Evolutionary conservation across 1,140 invertebrate genomes (phyloP).

Genomic region (Rhopalosiphum padi): DNA sequence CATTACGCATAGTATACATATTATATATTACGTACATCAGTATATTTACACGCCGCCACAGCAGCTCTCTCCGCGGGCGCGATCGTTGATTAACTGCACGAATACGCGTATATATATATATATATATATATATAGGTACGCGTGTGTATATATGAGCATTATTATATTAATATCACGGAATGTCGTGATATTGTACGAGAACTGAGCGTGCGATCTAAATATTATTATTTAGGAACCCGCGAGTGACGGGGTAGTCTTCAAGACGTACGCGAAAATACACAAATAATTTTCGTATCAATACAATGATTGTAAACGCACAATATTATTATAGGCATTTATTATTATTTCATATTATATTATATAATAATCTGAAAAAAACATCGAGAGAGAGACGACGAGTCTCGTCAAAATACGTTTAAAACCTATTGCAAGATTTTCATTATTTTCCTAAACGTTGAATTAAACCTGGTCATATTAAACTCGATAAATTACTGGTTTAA

Average conservation of each 20-base stretch:
- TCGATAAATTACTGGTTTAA: not conserved
- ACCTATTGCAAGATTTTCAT: no score
- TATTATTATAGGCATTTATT: not conserved
- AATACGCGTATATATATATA: not conserved
- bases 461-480: not conserved
- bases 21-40: not conserved
- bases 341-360: not conserved
- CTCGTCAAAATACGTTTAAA: no score
- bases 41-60: not conserved
- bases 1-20: not conserved
- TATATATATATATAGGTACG: not conserved
- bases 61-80: not conserved
- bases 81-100: constrained; percentile 38
- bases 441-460: not conserved
- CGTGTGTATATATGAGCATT: not conserved
- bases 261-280: not conserved
- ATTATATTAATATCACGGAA: not conserved
- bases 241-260: not conserved
- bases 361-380: not conserved
- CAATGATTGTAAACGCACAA: not conserved
- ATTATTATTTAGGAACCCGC: not conserved
- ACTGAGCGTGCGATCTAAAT: not conserved
- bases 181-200: not conserved
- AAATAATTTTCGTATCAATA: not conserved
- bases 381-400: no score